These are phyloP conservation scores for Xanthorhoe designata DNA, from an alignment of 2,888 invertebrate genomes.

Conservation along the genomic window DNA sequence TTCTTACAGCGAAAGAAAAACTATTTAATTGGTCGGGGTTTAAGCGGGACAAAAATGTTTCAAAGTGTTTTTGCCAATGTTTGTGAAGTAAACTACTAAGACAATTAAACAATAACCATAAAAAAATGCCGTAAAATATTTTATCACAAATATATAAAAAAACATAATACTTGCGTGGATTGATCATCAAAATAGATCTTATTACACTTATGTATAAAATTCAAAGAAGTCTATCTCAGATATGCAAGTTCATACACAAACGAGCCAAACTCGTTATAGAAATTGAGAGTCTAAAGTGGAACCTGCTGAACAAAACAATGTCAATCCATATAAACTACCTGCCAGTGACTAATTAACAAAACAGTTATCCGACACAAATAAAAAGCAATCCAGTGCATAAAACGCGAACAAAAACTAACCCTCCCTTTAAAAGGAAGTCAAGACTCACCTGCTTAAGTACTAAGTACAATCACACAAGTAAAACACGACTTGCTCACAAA, in stretches of 20 bases:
- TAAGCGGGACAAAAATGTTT: conserved; percentile 33
- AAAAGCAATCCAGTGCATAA: conserved; percentile 33
- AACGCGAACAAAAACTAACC: conserved; percentile 39
- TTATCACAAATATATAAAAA: not conserved
- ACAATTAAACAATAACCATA: not conserved
- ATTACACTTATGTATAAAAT: not conserved
- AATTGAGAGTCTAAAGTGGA: conserved; percentile 4
- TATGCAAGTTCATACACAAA: not conserved
- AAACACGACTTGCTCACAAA: not conserved
- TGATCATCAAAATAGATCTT: not conserved
- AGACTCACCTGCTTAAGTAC: not conserved
- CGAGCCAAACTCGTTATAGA: not conserved
- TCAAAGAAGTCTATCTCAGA: not conserved
- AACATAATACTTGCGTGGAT: not conserved
- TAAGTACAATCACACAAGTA: not conserved
- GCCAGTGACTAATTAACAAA: conserved; percentile 30
- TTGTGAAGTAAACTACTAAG: not conserved
- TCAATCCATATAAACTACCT: conserved; percentile 16
- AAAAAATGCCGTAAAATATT: not conserved
- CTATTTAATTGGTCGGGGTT: conserved; percentile 56
- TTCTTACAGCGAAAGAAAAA: conserved; percentile 58
- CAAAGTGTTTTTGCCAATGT: conserved; percentile 7
- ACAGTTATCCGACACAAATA: conserved; percentile 35
- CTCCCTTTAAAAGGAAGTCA: conserved; percentile 24
- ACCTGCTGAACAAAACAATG: conserved; percentile 19